Conservation (phyloP, 2,113 vertebrate species). For the Muscicapa adusta region DNA sequence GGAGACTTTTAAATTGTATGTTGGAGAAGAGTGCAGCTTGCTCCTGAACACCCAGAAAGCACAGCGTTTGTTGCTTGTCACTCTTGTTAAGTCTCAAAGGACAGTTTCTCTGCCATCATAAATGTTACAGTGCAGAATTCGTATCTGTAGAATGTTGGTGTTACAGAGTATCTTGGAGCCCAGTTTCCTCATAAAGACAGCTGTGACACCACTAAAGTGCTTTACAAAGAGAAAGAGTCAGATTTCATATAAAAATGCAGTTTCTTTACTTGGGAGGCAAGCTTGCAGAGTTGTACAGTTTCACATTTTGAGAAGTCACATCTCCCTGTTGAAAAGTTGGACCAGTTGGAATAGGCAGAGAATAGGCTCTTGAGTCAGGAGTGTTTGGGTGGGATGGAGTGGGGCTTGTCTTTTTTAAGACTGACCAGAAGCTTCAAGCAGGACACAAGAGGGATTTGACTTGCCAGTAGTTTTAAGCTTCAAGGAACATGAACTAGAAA, state of each 20-base stretch:
- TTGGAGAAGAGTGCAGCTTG: background rate
- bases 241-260: background rate
- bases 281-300: background rate
- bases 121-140: background rate
- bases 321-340: background rate
- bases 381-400: background rate
- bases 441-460: background rate
- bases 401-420: background rate
- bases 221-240: background rate
- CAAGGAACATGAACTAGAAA: background rate
- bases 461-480: background rate
- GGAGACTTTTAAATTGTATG: background rate
- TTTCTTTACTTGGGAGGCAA: background rate
- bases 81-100: constrained; percentile 10
- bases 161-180: background rate
- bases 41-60: background rate
- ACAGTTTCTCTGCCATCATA: background rate
- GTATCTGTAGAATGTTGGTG: background rate
- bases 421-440: background rate
- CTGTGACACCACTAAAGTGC: background rate
- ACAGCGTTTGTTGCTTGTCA: background rate
- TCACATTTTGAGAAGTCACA: background rate
- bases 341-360: background rate
- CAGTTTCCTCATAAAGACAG: background rate
- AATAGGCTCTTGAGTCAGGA: rapidly evolving